A percentile compares a stretch with the other conserved stretches of the same genome.
Conservation (phyloP, 2,888 invertebrate genomes). For the Luffia ferchaultella region DNA sequence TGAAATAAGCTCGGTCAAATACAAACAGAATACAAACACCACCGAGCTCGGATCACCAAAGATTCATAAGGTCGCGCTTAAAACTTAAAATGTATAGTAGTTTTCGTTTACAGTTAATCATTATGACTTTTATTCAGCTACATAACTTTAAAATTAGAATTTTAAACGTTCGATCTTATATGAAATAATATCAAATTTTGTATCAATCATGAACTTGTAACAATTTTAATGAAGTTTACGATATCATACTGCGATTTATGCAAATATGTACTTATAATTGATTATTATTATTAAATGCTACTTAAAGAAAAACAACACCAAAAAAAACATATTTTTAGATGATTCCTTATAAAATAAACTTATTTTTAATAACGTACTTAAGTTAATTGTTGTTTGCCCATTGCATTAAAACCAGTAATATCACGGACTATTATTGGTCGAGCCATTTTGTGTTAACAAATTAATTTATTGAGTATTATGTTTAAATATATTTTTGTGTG, state of each 20-base stretch:
- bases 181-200: background rate
- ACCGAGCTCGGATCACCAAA: constrained; percentile 53
- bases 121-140: no score
- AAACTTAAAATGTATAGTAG: constrained; percentile 13
- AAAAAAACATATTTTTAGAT: background rate
- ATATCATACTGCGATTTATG: background rate
- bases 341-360: background rate
- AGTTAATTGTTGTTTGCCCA: background rate
- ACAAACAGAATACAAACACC: constrained; percentile 19
- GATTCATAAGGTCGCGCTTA: constrained; percentile 54
- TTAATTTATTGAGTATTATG: background rate
- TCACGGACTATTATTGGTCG: background rate
- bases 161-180: background rate
- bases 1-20: background rate
- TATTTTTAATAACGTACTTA: background rate
- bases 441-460: background rate
- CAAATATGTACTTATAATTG: background rate
- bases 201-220: background rate
- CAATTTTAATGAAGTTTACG: background rate
- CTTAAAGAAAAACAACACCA: background rate
- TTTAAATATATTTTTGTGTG: background rate
- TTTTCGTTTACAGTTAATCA: background rate
- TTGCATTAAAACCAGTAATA: background rate
- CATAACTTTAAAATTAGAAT: background rate
- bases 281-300: no score